Evolutionary conservation across 2,113 vertebrate genomes (phyloP).

Genomic region (Colossoma macropomum): DNA sequence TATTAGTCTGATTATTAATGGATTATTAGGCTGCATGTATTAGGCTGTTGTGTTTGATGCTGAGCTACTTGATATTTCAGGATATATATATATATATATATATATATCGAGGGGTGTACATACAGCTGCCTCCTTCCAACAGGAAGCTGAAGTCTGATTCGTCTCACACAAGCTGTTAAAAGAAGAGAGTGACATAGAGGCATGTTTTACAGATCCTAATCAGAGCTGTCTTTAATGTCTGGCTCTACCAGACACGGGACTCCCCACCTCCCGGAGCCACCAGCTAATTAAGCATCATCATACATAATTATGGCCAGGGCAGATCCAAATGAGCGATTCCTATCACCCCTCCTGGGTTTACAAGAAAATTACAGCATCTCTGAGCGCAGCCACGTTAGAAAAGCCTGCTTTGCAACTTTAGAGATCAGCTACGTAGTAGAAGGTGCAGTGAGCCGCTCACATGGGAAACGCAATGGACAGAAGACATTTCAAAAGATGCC

Average conservation of each 20-base stretch:
- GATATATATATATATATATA: too few relatives aligned
- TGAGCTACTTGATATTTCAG: too few relatives aligned
- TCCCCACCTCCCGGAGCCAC: constrained; percentile 25
- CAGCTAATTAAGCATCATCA: constrained; percentile 55
- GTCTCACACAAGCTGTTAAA: neutral
- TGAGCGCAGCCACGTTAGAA: constrained; percentile 10
- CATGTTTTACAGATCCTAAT: constrained; percentile 16
- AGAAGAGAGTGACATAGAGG: neutral
- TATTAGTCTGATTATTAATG: too few relatives aligned
- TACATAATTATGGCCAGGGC: constrained; percentile 35
- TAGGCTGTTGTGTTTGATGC: too few relatives aligned
- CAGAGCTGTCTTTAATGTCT: neutral
- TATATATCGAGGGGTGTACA: too few relatives aligned
- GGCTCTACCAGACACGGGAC: constrained; percentile 5
- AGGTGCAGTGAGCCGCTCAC: too few relatives aligned
- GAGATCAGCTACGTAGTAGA: neutral
- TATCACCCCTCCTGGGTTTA: constrained; percentile 28
- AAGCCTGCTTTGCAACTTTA: neutral
- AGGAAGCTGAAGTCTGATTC: too few relatives aligned
- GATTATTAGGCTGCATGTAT: too few relatives aligned
- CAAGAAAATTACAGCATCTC: constrained; percentile 25
- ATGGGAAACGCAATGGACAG: too few relatives aligned
- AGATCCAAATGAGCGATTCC: constrained; percentile 49
- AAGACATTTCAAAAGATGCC: too few relatives aligned
- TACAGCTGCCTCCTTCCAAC: too few relatives aligned